Percentiles rank a stretch among this genome's conserved stretches.
Evolutionary conservation across 2,113 vertebrate genomes (phyloP).

Genomic region (Halichoeres trimaculatus): DNA sequence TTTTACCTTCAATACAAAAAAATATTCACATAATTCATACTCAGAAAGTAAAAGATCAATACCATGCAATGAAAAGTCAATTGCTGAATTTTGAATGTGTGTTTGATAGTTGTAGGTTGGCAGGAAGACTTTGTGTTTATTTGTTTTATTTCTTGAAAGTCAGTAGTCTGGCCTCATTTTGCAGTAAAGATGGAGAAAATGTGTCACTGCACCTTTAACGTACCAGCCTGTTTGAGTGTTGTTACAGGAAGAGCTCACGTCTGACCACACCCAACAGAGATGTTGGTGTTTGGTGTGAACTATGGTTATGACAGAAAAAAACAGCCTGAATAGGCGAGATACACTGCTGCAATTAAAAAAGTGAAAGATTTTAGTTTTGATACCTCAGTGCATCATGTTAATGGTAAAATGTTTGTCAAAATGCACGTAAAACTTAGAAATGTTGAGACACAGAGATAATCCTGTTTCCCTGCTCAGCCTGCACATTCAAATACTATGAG

Average conservation of each 20-base stretch:
- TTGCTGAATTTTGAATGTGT: too few species aligned
- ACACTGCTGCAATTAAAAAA: neutral
- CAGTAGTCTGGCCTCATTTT: neutral
- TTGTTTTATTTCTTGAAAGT: too few species aligned
- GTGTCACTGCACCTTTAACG: neutral
- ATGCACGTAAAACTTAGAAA: neutral
- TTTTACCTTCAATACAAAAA: too few species aligned
- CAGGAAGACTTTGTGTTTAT: too few species aligned
- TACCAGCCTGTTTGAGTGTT: neutral
- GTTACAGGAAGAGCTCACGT: neutral
- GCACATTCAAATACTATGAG: constrained; percentile 61
- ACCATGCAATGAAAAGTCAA: neutral
- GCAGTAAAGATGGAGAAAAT: neutral
- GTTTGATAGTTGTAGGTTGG: too few species aligned
- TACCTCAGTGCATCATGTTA: neutral
- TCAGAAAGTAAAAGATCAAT: too few species aligned
- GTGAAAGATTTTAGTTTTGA: neutral
- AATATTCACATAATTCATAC: too few species aligned
- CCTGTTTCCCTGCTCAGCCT: neutral
- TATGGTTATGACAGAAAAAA: neutral
- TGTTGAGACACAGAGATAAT: neutral
- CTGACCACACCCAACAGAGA: neutral
- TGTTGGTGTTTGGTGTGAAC: neutral
- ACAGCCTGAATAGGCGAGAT: neutral
- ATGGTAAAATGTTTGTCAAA: neutral